Conservation (phyloP, 2,888 invertebrate genomes). For the Drosophila incognita region DNA sequence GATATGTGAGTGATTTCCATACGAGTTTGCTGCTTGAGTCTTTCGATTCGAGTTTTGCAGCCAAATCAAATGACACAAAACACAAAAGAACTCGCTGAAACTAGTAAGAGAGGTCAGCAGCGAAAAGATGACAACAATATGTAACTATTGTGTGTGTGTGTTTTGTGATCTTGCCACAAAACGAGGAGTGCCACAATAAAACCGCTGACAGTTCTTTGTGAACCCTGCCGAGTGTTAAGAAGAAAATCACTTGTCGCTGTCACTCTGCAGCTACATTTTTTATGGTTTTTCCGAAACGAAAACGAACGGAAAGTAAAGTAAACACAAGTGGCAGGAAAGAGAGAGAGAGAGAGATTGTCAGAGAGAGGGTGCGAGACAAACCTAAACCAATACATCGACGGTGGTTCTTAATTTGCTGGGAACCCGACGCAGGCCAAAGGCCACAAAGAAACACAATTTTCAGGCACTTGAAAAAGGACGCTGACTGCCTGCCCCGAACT, state of each 20-base stretch:
- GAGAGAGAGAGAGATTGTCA: background rate
- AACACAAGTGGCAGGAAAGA: constrained; percentile 56
- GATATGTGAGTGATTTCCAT: constrained; percentile 33
- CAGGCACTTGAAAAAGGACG: constrained; percentile 57
- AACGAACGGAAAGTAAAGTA: constrained; percentile 34
- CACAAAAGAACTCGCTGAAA: constrained; percentile 34
- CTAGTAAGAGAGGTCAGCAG: constrained; percentile 12
- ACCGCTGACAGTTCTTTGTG: constrained; percentile 36
- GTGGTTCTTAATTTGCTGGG: constrained; percentile 23
- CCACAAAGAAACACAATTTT: constrained; percentile 31
- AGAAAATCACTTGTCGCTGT: constrained; percentile 70
- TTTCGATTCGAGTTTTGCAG: constrained; percentile 47
- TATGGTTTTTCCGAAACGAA: constrained; percentile 48
- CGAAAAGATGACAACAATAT: background rate
- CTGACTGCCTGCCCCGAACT: constrained; percentile 16
- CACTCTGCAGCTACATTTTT: constrained; percentile 56
- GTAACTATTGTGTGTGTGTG: background rate
- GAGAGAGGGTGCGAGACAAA: background rate
- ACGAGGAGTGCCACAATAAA: constrained; percentile 28
- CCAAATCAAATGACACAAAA: constrained; percentile 4
- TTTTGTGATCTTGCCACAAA: constrained; percentile 27
- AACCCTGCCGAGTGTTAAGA: constrained; percentile 9
- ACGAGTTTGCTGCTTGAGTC: constrained; percentile 63
- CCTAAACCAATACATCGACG: constrained; percentile 11
- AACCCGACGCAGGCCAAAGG: constrained; percentile 45